Evolutionary conservation across 2,888 invertebrate genomes (phyloP).

Genomic region (Macaria notata): DNA sequence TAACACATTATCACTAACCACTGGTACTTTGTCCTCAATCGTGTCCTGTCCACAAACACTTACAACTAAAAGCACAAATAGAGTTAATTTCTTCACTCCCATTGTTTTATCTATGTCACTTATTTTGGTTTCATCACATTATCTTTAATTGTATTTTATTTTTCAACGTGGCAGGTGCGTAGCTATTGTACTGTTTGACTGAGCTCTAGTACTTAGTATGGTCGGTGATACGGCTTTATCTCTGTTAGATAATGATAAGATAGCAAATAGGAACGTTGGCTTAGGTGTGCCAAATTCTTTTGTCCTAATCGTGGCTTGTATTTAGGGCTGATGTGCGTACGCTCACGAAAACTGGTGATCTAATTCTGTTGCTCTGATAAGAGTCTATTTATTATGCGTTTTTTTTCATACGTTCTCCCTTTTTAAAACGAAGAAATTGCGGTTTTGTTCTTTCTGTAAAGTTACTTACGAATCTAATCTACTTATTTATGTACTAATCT

Average conservation of each 20-base stretch:
- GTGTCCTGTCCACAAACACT: slow-evolving; percentile 66
- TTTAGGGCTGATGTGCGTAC: slow-evolving; percentile 35
- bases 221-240: slow-evolving; percentile 73
- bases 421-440: too few species aligned
- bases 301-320: slow-evolving; percentile 68
- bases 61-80: slow-evolving; percentile 60
- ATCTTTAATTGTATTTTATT: slow-evolving; percentile 42
- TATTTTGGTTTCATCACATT: slow-evolving; percentile 59
- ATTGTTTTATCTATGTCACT: slow-evolving; percentile 51
- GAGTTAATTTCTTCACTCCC: slow-evolving; percentile 62
- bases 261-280: slow-evolving; percentile 71
- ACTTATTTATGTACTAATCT: too few species aligned
- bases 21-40: slow-evolving; percentile 44
- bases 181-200: slow-evolving; percentile 64
- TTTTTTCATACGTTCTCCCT: too few species aligned
- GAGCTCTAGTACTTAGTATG: slow-evolving; percentile 59
- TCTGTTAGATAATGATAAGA: slow-evolving; percentile 73
- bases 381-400: background rate
- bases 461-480: too few species aligned
- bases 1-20: slow-evolving; percentile 45
- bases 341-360: slow-evolving; percentile 25
- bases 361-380: slow-evolving; percentile 13
- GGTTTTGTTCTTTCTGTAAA: too few species aligned
- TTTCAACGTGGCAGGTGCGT: slow-evolving; percentile 62
- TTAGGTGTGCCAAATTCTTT: slow-evolving; percentile 80